A percentile compares a stretch with the other conserved stretches of the same genome.
These are phyloP conservation scores for Oligia fasciuncula DNA, from an alignment of 2,888 invertebrate species.

Conservation along the genomic window DNA sequence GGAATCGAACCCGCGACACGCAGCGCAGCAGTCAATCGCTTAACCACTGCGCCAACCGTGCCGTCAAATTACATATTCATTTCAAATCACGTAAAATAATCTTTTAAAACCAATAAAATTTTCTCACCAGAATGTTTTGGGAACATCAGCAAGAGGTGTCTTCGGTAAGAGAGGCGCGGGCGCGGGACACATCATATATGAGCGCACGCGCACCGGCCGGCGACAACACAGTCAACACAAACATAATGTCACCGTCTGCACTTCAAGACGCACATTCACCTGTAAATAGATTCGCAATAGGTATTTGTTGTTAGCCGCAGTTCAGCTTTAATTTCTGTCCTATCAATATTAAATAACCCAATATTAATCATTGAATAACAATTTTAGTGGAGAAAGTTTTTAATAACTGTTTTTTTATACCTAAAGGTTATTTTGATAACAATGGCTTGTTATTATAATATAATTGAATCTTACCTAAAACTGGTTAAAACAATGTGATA, in stretches of 20 bases:
- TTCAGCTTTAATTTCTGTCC: background rate
- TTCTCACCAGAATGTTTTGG: background rate
- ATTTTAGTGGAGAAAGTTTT: constrained; percentile 1
- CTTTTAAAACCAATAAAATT: background rate
- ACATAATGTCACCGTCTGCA: background rate
- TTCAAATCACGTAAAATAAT: background rate
- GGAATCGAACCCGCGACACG: too few species aligned
- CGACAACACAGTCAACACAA: constrained; percentile 3
- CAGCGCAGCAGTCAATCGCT: too few species aligned
- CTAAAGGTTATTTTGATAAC: constrained; percentile 4
- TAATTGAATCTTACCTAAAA: background rate
- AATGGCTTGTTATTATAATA: background rate
- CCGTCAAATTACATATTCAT: background rate
- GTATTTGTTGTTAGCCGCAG: background rate
- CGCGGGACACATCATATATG: background rate
- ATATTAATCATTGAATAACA: background rate
- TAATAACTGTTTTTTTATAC: background rate
- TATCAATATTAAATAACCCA: background rate
- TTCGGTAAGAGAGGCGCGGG: background rate
- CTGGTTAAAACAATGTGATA: background rate
- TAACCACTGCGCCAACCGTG: too few species aligned
- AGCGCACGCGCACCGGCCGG: constrained; percentile 18
- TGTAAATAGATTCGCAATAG: background rate
- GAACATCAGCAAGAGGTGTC: constrained; percentile 9
- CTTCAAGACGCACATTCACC: background rate